phyloP scores from a whole-genome alignment of 2,888 invertebrate species.

The Perizoma flavofasciatum region DNA sequence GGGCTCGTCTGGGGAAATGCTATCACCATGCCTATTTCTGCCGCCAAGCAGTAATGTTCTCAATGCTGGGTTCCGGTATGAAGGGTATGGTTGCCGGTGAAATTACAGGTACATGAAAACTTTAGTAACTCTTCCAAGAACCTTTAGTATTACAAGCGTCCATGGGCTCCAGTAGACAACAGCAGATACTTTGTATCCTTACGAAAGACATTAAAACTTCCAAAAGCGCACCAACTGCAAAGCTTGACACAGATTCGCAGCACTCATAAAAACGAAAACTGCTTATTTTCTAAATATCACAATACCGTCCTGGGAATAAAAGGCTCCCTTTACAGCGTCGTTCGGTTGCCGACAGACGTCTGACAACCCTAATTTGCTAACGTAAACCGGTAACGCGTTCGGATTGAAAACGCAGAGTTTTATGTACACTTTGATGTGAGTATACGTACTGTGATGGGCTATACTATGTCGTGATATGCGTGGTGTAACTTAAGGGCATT shows the following conservation, averaged over 20 bases:
- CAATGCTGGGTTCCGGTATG: no score
- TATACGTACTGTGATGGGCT: conserved; percentile 15
- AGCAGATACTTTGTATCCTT: no score
- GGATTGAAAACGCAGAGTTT: conserved; percentile 30
- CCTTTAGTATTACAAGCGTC: no score
- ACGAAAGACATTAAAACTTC: not conserved
- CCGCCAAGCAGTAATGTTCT: no score
- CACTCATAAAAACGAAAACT: conserved; percentile 12
- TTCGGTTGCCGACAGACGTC: conserved; percentile 18
- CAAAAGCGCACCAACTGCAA: not conserved
- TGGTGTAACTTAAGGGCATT: conserved; percentile 1
- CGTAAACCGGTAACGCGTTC: conserved; percentile 20
- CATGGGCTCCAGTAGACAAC: no score
- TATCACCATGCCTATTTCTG: no score
- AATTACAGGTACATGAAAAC: no score
- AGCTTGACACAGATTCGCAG: not conserved
- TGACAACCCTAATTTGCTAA: conserved; percentile 32
- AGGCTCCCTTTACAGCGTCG: conserved; percentile 27
- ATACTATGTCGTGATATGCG: conserved; percentile 12
- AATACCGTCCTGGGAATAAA: conserved; percentile 24
- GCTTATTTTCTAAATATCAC: conserved; percentile 32
- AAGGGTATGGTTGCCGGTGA: no score
- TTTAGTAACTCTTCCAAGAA: no score
- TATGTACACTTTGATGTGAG: conserved; percentile 28
- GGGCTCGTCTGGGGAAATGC: no score